A percentile compares a stretch with the other conserved stretches of the same genome.
Evolutionary conservation across 2,113 vertebrate species (phyloP).

Genomic region (Psophia crepitans): DNA sequence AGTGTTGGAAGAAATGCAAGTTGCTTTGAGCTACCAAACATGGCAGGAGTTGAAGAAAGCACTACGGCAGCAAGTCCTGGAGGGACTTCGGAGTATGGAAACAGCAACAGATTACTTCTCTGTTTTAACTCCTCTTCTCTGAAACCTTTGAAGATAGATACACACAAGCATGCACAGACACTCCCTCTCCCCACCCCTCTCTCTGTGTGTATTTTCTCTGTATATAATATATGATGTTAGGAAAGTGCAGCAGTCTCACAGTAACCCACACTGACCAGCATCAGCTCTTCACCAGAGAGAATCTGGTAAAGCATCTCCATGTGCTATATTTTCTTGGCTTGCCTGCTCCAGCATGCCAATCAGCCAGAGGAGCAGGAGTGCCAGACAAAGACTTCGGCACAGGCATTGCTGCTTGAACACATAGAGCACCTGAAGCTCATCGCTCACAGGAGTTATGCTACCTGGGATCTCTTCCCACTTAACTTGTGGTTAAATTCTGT

Average conservation of each 20-base stretch:
- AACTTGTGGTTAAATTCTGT: neutral
- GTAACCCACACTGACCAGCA: neutral
- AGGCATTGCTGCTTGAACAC: neutral
- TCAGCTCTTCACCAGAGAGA: neutral
- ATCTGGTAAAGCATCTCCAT: neutral
- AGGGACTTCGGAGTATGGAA: neutral
- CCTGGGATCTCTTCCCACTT: neutral
- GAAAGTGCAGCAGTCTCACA: neutral
- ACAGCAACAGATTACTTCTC: neutral
- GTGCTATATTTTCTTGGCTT: neutral
- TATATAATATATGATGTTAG: neutral
- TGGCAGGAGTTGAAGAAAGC: conserved; percentile 44
- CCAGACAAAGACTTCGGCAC: neutral
- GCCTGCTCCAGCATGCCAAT: neutral
- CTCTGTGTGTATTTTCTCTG: neutral
- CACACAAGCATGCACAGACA: neutral
- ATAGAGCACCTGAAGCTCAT: neutral
- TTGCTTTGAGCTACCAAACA: conserved; percentile 59
- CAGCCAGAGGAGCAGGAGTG: neutral
- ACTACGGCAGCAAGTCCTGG: neutral
- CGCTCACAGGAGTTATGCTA: neutral
- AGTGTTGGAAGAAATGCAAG: conserved; percentile 35
- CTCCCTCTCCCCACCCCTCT: neutral
- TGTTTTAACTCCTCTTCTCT: neutral
- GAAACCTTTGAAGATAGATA: neutral